Evolutionary conservation across 2,113 vertebrate genomes (phyloP).

Genomic region (Prinia subflava): DNA sequence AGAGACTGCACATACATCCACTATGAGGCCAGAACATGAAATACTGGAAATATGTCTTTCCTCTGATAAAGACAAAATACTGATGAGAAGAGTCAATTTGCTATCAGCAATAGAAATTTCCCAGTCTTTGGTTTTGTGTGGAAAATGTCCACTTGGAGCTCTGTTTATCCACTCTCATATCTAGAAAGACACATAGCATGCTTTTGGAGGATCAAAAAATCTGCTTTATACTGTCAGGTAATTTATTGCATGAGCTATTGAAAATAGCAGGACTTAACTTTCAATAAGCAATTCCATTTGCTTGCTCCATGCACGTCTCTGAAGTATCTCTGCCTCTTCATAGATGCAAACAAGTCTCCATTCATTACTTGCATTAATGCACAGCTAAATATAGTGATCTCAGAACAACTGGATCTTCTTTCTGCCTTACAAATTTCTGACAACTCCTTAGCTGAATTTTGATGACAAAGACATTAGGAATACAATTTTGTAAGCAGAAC

Average conservation of each 20-base stretch:
- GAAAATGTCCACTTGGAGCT: neutral
- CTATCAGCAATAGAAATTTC: neutral
- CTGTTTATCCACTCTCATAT: neutral
- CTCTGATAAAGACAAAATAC: neutral
- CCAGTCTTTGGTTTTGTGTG: neutral
- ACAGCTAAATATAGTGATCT: neutral
- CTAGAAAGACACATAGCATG: neutral
- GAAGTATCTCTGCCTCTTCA: neutral
- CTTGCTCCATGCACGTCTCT: neutral
- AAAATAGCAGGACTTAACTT: neutral
- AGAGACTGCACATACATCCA: neutral
- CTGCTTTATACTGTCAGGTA: neutral
- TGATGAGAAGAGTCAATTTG: neutral
- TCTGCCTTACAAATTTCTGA: conserved; percentile 1
- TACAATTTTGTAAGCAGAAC: neutral
- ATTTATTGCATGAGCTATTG: neutral
- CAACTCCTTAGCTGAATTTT: conserved; percentile 16
- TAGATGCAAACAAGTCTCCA: neutral
- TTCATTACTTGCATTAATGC: neutral
- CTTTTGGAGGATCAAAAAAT: neutral
- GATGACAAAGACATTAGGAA: neutral
- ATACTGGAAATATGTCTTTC: neutral
- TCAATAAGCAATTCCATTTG: neutral
- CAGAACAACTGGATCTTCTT: neutral
- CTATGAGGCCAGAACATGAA: neutral